Conservation (phyloP, 2,888 invertebrate genomes). For the Arrhopalites spinosus region DNA sequence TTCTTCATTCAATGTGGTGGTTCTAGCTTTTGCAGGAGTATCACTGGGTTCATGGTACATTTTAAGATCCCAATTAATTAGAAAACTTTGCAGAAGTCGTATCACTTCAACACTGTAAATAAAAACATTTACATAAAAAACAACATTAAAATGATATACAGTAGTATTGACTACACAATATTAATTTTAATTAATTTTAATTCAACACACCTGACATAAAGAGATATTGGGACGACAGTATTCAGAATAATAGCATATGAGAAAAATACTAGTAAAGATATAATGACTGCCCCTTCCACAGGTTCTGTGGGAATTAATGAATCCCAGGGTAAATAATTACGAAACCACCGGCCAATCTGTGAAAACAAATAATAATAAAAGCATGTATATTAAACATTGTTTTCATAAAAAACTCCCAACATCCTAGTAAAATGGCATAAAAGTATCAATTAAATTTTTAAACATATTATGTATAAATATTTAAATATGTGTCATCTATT, state of each 20-base stretch:
- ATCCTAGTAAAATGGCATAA: no score
- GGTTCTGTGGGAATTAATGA: constrained; percentile 83
- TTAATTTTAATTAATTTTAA: not conserved
- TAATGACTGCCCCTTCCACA: constrained; percentile 81
- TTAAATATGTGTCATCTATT: no score
- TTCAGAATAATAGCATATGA: constrained; percentile 99
- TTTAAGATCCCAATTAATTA: constrained; percentile 98
- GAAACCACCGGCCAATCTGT: constrained; percentile 85
- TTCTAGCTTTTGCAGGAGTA: constrained; percentile 91
- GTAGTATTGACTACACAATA: not conserved
- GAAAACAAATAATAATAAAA: no score
- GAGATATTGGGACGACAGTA: constrained; percentile 98
- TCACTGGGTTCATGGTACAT: constrained; percentile 93
- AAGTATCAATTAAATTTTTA: no score
- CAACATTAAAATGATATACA: not conserved
- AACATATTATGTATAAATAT: no score
- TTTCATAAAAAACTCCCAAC: no score
- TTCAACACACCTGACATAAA: constrained; percentile 88
- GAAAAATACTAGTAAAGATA: constrained; percentile 96
- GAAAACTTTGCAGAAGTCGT: constrained; percentile 95
- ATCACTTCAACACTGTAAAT: constrained; percentile 77
- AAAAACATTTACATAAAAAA: not conserved
- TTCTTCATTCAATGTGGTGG: constrained; percentile 98
- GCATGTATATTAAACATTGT: no score
- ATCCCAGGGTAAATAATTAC: constrained; percentile 93